Base-by-base conservation (phyloP, 1,140 invertebrate genomes). In the Hormaphis cornu region DNA sequence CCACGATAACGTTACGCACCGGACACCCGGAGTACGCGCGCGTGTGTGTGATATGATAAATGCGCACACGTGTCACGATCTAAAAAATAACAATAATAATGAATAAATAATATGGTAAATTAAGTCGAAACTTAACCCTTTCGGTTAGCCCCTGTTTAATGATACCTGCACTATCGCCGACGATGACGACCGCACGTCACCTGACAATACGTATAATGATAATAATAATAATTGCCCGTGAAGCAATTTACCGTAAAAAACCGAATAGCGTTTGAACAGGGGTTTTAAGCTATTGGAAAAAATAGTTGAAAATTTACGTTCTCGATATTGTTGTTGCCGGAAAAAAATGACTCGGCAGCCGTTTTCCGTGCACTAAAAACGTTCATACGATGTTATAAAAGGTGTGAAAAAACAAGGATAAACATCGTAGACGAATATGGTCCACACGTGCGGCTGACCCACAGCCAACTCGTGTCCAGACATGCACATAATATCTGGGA, bases 71-170 rank as follows among this genome's bases (percentile, higher is more conserved):
- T 6, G 58, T n/a, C n/a, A n/a, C n/a, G 26, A 16, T 12, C 2
- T n/a, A 16, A 42, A 42, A 42, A 42, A 5, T 16, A n/a, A 42
- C 14, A 30, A 54, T 54, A 18, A 16, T 33, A 33, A 54, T 33
- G n/a, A 52, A 52, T 28, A 42, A 44, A 61, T 28, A 10, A n/a
- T n/a, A n/a, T n/a, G n/a, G n/a, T n/a, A n/a, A n/a, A n/a, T n/a
- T n/a, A 61, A 50, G 44, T 66, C 28, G 28, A 30, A 37, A 66
- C 44, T 66, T 66, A 66, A 66, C 61, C 61, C 61, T 66, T 66
- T 66, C 14, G 26, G 26, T 58, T 42, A 8, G 61, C 44, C 61
- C 24, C 61, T 44, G 61, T 66, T 66, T 50, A 66, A 66, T 66
- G 35, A 66, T 66, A 66, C 61, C 61, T n/a, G n/a, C n/a, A 22